Percentiles rank a stretch among this genome's conserved stretches.
phyloP scores from a whole-genome alignment of 2,113 vertebrate species.

The Syrrhaptes paradoxus region DNA sequence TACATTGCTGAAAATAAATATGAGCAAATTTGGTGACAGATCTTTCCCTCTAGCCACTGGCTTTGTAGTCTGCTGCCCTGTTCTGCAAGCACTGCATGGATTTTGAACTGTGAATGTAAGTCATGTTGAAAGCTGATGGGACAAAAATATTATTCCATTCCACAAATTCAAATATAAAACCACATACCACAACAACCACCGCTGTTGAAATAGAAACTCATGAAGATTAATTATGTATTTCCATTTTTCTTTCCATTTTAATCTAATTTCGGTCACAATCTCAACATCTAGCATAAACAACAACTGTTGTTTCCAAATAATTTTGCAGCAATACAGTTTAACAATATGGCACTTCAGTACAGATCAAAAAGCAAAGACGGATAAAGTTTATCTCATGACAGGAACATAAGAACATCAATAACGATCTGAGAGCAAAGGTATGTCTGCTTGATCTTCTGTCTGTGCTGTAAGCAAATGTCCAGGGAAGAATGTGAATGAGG shows the following conservation, averaged over 20 bases:
- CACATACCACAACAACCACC: background rate
- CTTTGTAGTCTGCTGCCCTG: background rate
- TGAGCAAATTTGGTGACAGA: background rate
- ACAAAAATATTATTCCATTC: background rate
- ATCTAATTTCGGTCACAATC: background rate
- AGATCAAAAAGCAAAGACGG: background rate
- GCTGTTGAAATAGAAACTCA: background rate
- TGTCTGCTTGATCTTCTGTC: background rate
- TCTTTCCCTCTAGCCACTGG: background rate
- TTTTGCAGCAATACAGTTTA: background rate
- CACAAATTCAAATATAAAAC: background rate
- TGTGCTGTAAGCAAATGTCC: background rate
- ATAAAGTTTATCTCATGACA: background rate
- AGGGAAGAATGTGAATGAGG: background rate
- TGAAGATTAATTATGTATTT: background rate
- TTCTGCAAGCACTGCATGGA: background rate
- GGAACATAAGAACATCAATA: background rate
- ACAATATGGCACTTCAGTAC: background rate
- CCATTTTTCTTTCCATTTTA: background rate
- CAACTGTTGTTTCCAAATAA: background rate
- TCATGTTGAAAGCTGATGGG: background rate
- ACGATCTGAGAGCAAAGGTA: background rate
- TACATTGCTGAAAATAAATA: background rate
- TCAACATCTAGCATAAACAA: background rate
- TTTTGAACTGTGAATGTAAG: background rate